Evolutionary conservation across 2,797 vertebrate genomes (phyloP).

Genomic region (Sebastes steindachneri): DNA sequence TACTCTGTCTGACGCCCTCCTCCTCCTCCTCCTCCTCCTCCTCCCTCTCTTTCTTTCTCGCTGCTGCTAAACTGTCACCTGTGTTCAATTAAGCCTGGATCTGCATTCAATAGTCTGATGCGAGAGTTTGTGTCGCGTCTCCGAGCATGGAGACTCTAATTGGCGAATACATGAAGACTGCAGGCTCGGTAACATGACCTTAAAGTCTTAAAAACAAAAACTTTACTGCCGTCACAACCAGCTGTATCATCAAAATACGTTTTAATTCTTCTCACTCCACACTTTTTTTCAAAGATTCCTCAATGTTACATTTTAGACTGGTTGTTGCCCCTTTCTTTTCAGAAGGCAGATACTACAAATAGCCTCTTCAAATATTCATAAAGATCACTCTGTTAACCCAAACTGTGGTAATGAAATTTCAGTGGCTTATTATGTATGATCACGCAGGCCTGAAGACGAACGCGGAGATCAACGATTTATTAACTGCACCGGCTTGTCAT

Average conservation of each 20-base stretch:
- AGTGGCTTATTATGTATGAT: conserved; percentile 17
- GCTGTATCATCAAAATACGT: not conserved
- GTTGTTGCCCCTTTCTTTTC: conserved; percentile 3
- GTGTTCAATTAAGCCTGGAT: conserved; percentile 65
- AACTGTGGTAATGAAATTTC: conserved; percentile 41
- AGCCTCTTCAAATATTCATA: conserved; percentile 41
- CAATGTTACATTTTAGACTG: not conserved
- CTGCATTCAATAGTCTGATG: conserved; percentile 44
- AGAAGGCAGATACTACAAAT: conserved; percentile 10
- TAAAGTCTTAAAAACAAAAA: conserved; percentile 2
- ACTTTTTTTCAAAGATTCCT: conserved; percentile 13
- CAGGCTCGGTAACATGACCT: conserved; percentile 2
- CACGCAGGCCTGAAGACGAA: conserved; percentile 18
- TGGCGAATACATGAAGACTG: conserved; percentile 16
- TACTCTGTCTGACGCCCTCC: conserved; percentile 72
- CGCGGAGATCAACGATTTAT: conserved; percentile 21
- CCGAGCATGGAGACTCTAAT: conserved; percentile 33
- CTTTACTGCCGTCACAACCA: not conserved
- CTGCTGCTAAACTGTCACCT: conserved; percentile 63
- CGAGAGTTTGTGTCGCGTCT: conserved; percentile 38
- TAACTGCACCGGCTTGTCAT: conserved; percentile 48
- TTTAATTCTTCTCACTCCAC: not conserved
- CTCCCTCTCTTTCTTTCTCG: conserved; percentile 34
- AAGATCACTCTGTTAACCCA: conserved; percentile 21
- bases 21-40: conserved; percentile 25